Base-by-base conservation (phyloP, 2,113 vertebrate genomes). In the Etheostoma cragini region DNA sequence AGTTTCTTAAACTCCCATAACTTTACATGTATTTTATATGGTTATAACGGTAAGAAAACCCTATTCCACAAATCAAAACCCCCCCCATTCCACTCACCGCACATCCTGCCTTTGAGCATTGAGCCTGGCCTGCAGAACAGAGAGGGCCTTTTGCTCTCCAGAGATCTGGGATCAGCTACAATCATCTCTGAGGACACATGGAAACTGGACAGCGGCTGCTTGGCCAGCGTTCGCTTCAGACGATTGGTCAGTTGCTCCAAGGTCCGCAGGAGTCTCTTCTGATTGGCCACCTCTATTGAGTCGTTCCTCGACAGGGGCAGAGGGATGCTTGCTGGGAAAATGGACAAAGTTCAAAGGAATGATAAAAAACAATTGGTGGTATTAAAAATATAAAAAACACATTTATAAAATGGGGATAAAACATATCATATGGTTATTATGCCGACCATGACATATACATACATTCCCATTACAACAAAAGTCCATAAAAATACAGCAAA, bases 101-200 rank as follows among this genome's bases (percentile, higher is more conserved):
- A 99, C 97, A 99, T 97, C 65, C 97, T 95, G 5, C 97, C 97
- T 81, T 97, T 97, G 62, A 99, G 95, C 84, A 99, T 93, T 0
- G 98, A 99, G 79, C 98, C 98, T 0, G 98, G 98, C 54, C 95
- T 94, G 91, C 98, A 99, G 93, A 95, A 99, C 35, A 99, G 95
- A 38, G 96, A 95, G 5, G 97, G 96, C 75, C 93, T 97, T 86
- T 92, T 95, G 0, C 97, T 96, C 88, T 97, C 97, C 84, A 99
- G 91, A 0, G 97, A 98, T 86, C 97, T 98, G 87, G 96, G 96
- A 87, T 99, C 98, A 0, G 96, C 96, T 53, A 98, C 89, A 3
- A 99, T 97, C 90, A 97, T 95, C 80, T 98, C 97, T 0, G 97
- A 98, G 0, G 96, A 96, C 84, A 99, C 93, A 61, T 96, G 96